A percentile compares a stretch with the other conserved stretches of the same genome.
phyloP scores from a whole-genome alignment of 2,797 vertebrate species.

The Tapirus indicus region DNA sequence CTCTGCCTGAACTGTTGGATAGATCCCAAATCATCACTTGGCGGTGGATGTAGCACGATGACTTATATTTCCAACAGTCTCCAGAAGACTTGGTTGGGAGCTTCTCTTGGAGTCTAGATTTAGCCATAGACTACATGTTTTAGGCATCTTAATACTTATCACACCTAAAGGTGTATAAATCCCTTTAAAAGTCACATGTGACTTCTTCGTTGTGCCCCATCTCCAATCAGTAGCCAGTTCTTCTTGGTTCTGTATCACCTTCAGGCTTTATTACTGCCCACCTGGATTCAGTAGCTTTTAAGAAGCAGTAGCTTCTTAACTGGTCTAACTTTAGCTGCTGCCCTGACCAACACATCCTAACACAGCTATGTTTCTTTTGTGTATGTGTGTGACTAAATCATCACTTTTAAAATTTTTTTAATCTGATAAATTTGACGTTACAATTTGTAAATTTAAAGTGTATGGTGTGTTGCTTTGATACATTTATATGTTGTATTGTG shows the following conservation, averaged over 20 bases:
- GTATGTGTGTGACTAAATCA: too few relatives aligned
- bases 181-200: neutral
- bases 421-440: too few relatives aligned
- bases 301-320: neutral
- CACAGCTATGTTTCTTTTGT: neutral
- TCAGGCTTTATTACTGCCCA: neutral
- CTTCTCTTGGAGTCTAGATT: constrained; percentile 3
- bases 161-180: neutral
- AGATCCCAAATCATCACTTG: neutral
- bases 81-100: neutral
- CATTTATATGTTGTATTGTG: too few relatives aligned
- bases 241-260: neutral
- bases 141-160: neutral
- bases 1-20: neutral
- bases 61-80: neutral
- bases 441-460: too few relatives aligned
- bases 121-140: neutral
- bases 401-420: too few relatives aligned
- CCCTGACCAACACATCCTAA: neutral
- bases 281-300: too few relatives aligned
- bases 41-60: neutral
- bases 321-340: neutral
- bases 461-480: too few relatives aligned
- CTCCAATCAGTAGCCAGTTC: neutral
- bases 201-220: neutral